These are phyloP conservation scores for Campylomormyrus tamandua DNA, from an alignment of 2,113 vertebrate species.

Conservation along the genomic window DNA sequence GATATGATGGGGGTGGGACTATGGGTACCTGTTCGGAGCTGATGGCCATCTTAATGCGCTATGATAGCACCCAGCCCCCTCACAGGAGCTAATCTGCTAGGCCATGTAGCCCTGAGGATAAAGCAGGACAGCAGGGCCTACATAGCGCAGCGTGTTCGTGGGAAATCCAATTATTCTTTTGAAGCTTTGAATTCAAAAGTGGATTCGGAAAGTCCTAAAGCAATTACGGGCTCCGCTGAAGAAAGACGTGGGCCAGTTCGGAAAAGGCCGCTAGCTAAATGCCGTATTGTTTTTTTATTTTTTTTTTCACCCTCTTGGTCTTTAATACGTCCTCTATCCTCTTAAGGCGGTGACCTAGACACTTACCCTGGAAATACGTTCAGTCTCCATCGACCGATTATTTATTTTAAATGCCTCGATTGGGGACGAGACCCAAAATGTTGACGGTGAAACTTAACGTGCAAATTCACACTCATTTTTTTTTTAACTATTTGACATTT, in stretches of 20 bases:
- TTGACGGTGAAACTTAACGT: not conserved
- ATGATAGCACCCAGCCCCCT: constrained; percentile 47
- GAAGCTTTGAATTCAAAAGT: constrained; percentile 74
- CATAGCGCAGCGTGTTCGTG: constrained; percentile 77
- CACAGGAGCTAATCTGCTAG: constrained; percentile 52
- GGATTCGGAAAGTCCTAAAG: constrained; percentile 73
- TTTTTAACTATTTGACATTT: not conserved
- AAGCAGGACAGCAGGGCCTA: constrained; percentile 65
- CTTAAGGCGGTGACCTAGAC: constrained; percentile 42
- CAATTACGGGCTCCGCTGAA: constrained; percentile 62
- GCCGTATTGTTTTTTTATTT: constrained; percentile 56
- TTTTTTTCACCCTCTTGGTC: constrained; percentile 36
- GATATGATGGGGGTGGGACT: constrained; percentile 27
- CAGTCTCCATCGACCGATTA: constrained; percentile 31
- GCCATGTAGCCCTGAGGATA: constrained; percentile 61
- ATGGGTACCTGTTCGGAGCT: constrained; percentile 50
- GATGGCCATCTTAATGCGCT: constrained; percentile 56
- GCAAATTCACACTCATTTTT: not conserved
- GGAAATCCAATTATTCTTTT: constrained; percentile 78
- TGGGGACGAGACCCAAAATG: not conserved
- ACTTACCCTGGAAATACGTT: constrained; percentile 35
- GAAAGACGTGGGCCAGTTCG: constrained; percentile 34
- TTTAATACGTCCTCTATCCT: constrained; percentile 39
- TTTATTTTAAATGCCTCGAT: not conserved
- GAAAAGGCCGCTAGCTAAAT: constrained; percentile 57